Percentiles rank a stretch among this genome's conserved stretches.
Evolutionary conservation across 2,797 vertebrate genomes (phyloP).

Genomic region (Zenarchopterus dispar): DNA sequence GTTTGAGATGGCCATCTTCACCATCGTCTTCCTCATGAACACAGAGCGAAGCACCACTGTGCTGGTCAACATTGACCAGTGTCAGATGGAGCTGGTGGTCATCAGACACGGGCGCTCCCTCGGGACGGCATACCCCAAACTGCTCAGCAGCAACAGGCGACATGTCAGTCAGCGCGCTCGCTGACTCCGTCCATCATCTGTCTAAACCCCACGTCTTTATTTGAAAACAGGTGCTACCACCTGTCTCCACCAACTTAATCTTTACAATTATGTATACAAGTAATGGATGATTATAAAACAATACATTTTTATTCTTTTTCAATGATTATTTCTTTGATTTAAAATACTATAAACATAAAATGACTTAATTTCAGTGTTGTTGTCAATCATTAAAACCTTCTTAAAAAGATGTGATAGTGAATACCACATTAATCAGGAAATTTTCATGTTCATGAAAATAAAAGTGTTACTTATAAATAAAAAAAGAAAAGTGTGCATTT

Average conservation of each 20-base stretch:
- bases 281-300: no score
- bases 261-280: not conserved
- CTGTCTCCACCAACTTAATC: not conserved
- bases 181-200: conserved; percentile 16
- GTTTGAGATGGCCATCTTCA: conserved; percentile 89
- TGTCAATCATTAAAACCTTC: no score
- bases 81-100: conserved; percentile 84
- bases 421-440: no score
- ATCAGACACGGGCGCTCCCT: conserved; percentile 80
- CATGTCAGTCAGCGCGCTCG: conserved; percentile 47
- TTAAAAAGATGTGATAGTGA: no score
- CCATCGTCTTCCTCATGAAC: conserved; percentile 83
- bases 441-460: no score
- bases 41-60: conserved; percentile 78
- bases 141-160: conserved; percentile 81
- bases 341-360: no score
- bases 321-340: no score
- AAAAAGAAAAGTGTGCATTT: no score
- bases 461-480: no score
- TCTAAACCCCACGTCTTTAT: not conserved
- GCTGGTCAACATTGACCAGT: conserved; percentile 82
- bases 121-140: conserved; percentile 86
- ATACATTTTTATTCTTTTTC: no score
- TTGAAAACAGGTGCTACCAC: not conserved
- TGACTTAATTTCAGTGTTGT: no score